Base-by-base conservation (phyloP, 2,113 vertebrate genomes). In the Sinocyclocheilus anshuiensis region DNA sequence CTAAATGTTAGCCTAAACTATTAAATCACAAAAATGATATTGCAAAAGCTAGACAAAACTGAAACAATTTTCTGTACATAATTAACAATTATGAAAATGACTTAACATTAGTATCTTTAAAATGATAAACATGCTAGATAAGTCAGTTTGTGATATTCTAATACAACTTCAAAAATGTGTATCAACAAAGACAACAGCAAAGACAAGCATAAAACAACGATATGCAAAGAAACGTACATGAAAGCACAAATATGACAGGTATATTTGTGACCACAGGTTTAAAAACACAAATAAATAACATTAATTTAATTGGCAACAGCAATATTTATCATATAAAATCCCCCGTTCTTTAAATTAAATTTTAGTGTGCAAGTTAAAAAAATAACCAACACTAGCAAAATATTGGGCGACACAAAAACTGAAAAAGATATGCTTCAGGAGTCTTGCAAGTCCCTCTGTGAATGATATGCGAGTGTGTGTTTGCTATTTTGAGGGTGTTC, bases 331-430 rank as follows among this genome's bases (percentile, higher is more conserved):
- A 81, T 87, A 87, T 74, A 87, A 89, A 89, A 87, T 26, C 69
- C 87, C 87, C 81, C 77, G 85, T 84, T 63, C 80, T 42, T 33
- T 63, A 85, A 85, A 87, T 87, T 81, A 83, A 74, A 74, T 59
- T 10, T 36, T 83, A 57, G 29, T 55, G 69, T 39, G 74, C 69
- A 87, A 81, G 26, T 61, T 15, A 84, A 87, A 67, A 85, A 67
- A 7, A 42, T 1, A 8, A 36, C 4, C 4, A 45, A 45, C 76
- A 85, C 72, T 42, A 85, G 61, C 63, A 82, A 89, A 74, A 83
- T 84, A 77, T 39, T 26, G 13, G 36, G 65, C 61, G 55, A 85
- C 77, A 63, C 18, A 77, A 82, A 84, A 86, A 65, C 29, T 48
- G n/a, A 57, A 71, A 86, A 85, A 74, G 86, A 81, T 84, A 87